Conservation (phyloP, 2,113 vertebrate genomes). For the Phocoena sinus region DNA sequence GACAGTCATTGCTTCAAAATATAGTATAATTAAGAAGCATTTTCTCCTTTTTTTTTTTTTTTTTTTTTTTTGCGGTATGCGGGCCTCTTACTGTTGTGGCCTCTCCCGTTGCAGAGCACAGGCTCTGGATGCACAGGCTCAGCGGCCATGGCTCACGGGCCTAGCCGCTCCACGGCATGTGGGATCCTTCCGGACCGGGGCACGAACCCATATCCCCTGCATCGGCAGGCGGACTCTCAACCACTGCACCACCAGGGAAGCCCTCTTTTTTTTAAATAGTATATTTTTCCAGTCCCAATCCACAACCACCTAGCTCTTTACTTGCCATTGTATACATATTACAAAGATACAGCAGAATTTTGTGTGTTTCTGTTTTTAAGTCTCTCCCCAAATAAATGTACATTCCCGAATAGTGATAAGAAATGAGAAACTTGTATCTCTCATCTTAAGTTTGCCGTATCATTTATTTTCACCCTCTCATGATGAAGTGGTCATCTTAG, state of each 20-base stretch:
- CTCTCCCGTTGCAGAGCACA: too few relatives aligned
- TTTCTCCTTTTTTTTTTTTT: background rate
- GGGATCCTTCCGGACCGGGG: too few relatives aligned
- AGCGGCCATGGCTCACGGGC: too few relatives aligned
- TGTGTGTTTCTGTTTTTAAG: background rate
- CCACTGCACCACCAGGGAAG: too few relatives aligned
- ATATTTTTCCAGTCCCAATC: background rate
- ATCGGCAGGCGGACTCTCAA: too few relatives aligned
- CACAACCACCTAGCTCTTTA: background rate
- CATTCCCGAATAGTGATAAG: background rate
- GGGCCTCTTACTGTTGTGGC: too few relatives aligned
- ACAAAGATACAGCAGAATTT: background rate
- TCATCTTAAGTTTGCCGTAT: background rate
- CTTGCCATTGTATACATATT: background rate
- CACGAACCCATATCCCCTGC: too few relatives aligned
- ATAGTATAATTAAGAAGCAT: background rate
- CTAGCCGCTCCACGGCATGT: too few relatives aligned
- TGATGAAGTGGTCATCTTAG: constrained; percentile 58
- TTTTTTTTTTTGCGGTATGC: background rate
- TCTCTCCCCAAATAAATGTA: background rate
- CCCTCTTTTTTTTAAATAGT: background rate
- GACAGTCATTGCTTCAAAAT: background rate
- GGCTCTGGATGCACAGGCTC: too few relatives aligned
- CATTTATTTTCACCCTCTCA: constrained; percentile 6
- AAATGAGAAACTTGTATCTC: background rate